These are phyloP conservation scores for Trematocara marginatum DNA, from an alignment of 2,113 vertebrate genomes.

Conservation along the genomic window DNA sequence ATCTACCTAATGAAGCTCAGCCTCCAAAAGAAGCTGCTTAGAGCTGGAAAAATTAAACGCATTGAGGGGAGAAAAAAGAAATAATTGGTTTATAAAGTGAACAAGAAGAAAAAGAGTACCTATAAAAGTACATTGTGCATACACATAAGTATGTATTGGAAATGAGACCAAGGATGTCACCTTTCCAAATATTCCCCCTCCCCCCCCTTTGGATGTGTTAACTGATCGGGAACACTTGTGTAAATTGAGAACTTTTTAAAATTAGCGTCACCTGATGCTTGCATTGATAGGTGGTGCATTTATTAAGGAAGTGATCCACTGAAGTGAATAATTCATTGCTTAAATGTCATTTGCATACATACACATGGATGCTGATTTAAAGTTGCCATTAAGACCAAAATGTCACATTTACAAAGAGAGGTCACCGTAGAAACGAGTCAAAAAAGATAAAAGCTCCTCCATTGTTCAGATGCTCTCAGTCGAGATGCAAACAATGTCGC, in stretches of 20 bases:
- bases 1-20: background rate
- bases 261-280: background rate
- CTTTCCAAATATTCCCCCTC: background rate
- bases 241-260: background rate
- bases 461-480: background rate
- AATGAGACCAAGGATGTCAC: background rate
- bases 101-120: background rate
- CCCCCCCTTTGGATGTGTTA: background rate
- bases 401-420: background rate
- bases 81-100: background rate
- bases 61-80: background rate
- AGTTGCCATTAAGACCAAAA: background rate
- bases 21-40: background rate
- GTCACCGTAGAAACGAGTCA: background rate
- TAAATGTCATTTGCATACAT: background rate
- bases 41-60: background rate
- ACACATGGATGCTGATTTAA: background rate
- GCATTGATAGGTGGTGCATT: background rate
- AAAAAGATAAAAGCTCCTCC: background rate
- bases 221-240: background rate
- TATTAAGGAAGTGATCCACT: background rate
- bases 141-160: background rate
- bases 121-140: background rate
- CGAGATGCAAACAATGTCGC: background rate
- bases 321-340: background rate